Evolutionary conservation across 1,140 invertebrate genomes (phyloP).

Genomic region (Phymastichus coffea): DNA sequence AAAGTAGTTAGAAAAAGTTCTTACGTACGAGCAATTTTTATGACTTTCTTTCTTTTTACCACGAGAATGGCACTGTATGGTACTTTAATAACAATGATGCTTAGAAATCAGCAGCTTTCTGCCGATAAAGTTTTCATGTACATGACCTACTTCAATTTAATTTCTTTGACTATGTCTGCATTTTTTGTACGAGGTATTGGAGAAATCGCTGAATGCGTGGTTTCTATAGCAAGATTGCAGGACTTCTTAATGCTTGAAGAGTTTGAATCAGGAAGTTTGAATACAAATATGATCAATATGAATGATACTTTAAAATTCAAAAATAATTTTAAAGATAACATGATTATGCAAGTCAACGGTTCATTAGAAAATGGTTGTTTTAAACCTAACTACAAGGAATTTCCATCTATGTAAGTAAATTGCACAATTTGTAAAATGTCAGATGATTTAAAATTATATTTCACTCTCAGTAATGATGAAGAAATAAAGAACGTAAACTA

Average conservation of each 20-base stretch:
- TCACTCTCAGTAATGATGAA: too few relatives aligned
- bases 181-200: conserved; percentile 69
- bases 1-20: conserved; percentile 63
- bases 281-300: too few relatives aligned
- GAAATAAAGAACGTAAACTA: too few relatives aligned
- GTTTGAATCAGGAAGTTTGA: too few relatives aligned
- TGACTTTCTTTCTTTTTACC: conserved; percentile 69
- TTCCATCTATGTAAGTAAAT: too few relatives aligned
- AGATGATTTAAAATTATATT: too few relatives aligned
- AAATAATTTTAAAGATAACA: too few relatives aligned
- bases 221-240: conserved; percentile 61
- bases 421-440: too few relatives aligned
- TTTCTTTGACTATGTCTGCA: conserved; percentile 63
- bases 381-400: too few relatives aligned
- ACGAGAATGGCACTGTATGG: conserved; percentile 66
- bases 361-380: too few relatives aligned
- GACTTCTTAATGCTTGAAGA: conserved; percentile 56
- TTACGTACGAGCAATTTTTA: conserved; percentile 67
- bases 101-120: conserved; percentile 56
- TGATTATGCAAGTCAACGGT: too few relatives aligned
- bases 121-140: conserved; percentile 65
- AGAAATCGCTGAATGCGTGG: conserved; percentile 60
- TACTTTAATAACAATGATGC: conserved; percentile 61
- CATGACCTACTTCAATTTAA: conserved; percentile 63
- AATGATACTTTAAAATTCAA: too few relatives aligned